Base-by-base conservation (phyloP, 1,140 invertebrate genomes). In the Procambarus clarkii region DNA sequence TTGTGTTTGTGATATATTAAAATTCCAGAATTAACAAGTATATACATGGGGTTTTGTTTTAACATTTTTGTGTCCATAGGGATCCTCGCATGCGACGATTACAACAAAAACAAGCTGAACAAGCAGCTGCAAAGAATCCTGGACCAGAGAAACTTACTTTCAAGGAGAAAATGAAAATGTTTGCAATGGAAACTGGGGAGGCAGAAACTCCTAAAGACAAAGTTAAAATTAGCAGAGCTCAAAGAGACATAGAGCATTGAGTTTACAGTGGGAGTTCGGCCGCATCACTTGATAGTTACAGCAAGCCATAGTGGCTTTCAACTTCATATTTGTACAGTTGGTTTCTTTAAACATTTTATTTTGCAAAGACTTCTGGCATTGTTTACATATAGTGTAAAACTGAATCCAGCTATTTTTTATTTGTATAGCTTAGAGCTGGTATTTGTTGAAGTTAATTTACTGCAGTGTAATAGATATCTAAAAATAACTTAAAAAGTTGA, bases 91-190 rank as follows among this genome's bases (percentile, higher is more conserved):
- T 96, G 94, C 96, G 97, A 85, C 96, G 97, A 44, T 94, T 98
- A 86, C 97, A 97, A 0, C 97, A 98, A 94, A 95, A 96, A 74
- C 96, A 97, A 93, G 96, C 97, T 79, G 96, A 96, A 93, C 96
- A 97, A 91, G 95, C 96, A 90, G 96, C 96, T 93, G 93, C 95
- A 94, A 95, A 96, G 95, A 94, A 95, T 87, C 96, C 97, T 9
- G 96, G 98, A 84, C 98, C 98, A 0, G 98, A 98, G 94, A 98
- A 98, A 93, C 95, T 99, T 13, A 97, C 97, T 83, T 98, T 99
- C 94, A 98, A 98, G 94, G 98, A 98, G 94, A 99, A 99, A 95
- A 98, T 99, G 98, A 98, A 98, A 94, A 98, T 98, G 97, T 99
- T 99, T 95, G 98, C 98, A 18, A 97, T 98, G 95, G 98, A 98